A percentile compares a stretch with the other conserved stretches of the same genome.
Evolutionary conservation across 2,888 invertebrate genomes (phyloP).

Genomic region (Eueremaeus valkanovi): DNA sequence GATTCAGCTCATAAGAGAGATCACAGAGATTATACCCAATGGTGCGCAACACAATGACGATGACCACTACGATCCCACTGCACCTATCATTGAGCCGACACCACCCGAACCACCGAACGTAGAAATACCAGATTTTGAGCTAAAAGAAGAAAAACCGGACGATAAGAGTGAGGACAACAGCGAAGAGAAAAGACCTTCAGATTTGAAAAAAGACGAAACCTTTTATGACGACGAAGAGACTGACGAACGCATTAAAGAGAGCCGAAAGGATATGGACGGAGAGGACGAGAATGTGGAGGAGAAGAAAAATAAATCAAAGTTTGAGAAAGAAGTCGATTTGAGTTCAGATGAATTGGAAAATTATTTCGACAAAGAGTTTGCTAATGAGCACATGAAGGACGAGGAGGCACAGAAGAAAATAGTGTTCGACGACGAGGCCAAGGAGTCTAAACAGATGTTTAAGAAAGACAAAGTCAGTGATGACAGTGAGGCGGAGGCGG

Average conservation of each 20-base stretch:
- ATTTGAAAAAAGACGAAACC: not conserved
- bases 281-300: not conserved
- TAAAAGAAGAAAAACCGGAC: not conserved
- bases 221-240: slow-evolving; percentile 12
- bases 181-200: not conserved
- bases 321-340: slow-evolving; percentile 6
- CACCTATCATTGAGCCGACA: no score
- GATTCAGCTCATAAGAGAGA: not conserved
- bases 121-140: not conserved
- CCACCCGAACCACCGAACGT: not conserved
- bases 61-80: not conserved
- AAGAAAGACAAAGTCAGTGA: not conserved
- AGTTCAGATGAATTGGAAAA: slow-evolving; percentile 9
- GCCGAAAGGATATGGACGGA: not conserved
- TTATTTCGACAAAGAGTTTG: slow-evolving; percentile 27
- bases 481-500: not conserved
- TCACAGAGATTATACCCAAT: not conserved
- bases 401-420: slow-evolving; percentile 2
- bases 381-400: not conserved
- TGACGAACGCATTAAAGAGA: not conserved
- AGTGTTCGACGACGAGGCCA: not conserved
- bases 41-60: not conserved
- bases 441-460: not conserved
- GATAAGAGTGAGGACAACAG: not conserved
- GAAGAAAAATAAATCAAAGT: not conserved